Base-by-base conservation (phyloP, 2,888 invertebrate species). In the Branchellion lobata region DNA sequence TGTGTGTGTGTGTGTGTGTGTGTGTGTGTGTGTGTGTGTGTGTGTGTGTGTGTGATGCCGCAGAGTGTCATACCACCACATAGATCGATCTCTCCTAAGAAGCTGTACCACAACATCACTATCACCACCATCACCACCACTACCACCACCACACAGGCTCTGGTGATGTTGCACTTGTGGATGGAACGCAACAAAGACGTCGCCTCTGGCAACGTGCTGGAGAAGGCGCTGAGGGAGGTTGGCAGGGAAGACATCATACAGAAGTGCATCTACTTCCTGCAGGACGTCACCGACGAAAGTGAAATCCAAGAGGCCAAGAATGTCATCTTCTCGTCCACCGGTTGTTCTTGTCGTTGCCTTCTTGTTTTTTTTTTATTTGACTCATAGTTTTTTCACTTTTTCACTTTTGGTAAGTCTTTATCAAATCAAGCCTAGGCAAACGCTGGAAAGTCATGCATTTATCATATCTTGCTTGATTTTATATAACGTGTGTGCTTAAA, bases 121-220 rank as follows among this genome's bases (percentile, higher is more conserved):
- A 11, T 65, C 24, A 24, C 18, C 11, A 24, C 3, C 29, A 29
- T 21, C 27, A 29, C 24, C 8, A 65, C 65, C 65, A 24, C 11
- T 21, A 65, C 18, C 27, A 27, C 18, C 24, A 27, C 29, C 65
- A 21, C 27, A 27, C 65, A 81, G 87, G 94, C 95, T 0, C 93
- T 94, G 86, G 92, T 95, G 1, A 95, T 96, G 93, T 91, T 99
- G 82, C 92, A 95, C 83, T 90, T 96, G 69, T 98, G 97, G 98
- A 90, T 94, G 85, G 92, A 94, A 80, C 92, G 93, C 84, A 92
- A 93, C 80, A 94, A 81, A 24, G 81, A 81, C n/a, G 79, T 40
- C 2, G 81, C 81, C 0, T 78, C 81, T 24, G 82, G 82, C 27
- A 82, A 82, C 31, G 76, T 76, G 33, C 69, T 82, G 47, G 82